Conservation (phyloP, 1,140 invertebrate species). For the Glossosoma conforme region DNA sequence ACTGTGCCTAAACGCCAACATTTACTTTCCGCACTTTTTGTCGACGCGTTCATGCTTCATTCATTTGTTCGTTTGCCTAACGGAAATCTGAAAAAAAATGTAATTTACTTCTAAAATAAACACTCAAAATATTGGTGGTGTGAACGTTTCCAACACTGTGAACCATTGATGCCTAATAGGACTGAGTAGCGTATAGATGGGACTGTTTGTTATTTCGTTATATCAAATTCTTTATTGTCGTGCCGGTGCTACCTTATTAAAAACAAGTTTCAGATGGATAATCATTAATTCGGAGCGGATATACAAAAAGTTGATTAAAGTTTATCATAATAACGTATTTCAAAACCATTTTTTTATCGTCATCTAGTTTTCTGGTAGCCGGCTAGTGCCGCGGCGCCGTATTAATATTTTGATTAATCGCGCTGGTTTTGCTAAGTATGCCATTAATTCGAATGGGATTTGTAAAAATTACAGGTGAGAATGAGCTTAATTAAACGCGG, state of each 20-base stretch:
- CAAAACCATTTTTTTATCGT: too few species aligned
- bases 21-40: constrained; percentile 15
- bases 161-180: constrained; percentile 2
- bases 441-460: background rate
- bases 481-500: too few species aligned
- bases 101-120: constrained; percentile 12
- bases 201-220: constrained; percentile 6
- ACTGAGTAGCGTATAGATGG: constrained; percentile 6
- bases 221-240: background rate
- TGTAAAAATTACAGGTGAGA: too few species aligned
- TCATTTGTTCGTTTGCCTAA: constrained; percentile 19
- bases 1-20: constrained; percentile 16
- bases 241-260: background rate
- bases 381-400: background rate
- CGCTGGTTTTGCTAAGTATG: background rate
- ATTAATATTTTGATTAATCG: background rate
- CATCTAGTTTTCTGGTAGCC: too few species aligned
- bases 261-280: background rate
- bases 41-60: constrained; percentile 13
- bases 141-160: too few species aligned
- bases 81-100: constrained; percentile 16
- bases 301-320: background rate
- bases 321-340: too few species aligned
- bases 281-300: background rate
- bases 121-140: constrained; percentile 5